phyloP scores from a whole-genome alignment of 1,140 invertebrate species.

The Conopomorpha cramerella region DNA sequence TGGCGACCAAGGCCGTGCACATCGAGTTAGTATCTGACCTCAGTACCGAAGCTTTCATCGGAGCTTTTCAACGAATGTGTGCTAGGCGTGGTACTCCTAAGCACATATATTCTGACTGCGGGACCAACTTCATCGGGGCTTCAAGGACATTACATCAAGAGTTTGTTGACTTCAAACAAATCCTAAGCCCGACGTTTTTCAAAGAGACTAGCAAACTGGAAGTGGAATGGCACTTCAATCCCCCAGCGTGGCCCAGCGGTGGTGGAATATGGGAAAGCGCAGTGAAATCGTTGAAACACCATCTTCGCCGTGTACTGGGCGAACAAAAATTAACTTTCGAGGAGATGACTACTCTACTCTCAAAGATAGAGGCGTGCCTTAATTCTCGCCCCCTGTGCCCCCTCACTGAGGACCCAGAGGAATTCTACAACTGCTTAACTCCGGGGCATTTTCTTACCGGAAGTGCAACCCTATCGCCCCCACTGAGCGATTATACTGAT shows the following conservation, averaged over 20 bases:
- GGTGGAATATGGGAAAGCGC: slow-evolving; percentile 23
- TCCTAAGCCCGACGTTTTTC: not conserved
- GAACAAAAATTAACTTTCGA: slow-evolving; percentile 7
- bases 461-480: slow-evolving; percentile 1
- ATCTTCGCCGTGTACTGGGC: slow-evolving; percentile 10
- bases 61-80: slow-evolving; percentile 27
- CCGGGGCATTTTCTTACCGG: slow-evolving; percentile 17
- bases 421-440: slow-evolving; percentile 3
- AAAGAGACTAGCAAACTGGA: not conserved
- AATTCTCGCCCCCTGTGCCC: slow-evolving; percentile 25
- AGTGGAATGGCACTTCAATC: slow-evolving; percentile 1
- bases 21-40: slow-evolving; percentile 2
- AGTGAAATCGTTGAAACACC: slow-evolving; percentile 21
- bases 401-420: slow-evolving; percentile 6
- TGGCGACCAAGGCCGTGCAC: slow-evolving; percentile 2
- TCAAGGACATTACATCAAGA: not conserved
- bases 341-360: slow-evolving; percentile 9
- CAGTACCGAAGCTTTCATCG: slow-evolving; percentile 22
- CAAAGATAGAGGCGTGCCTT: slow-evolving; percentile 9
- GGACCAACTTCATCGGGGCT: slow-evolving; percentile 23
- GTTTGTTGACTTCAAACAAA: not conserved
- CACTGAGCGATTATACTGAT: not conserved
- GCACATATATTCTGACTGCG: slow-evolving; percentile 22
- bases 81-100: slow-evolving; percentile 20
- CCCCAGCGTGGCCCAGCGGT: not conserved